Percentiles rank a stretch among this genome's conserved stretches.
phyloP scores from a whole-genome alignment of 2,113 vertebrate species.

The Anser cygnoides region DNA sequence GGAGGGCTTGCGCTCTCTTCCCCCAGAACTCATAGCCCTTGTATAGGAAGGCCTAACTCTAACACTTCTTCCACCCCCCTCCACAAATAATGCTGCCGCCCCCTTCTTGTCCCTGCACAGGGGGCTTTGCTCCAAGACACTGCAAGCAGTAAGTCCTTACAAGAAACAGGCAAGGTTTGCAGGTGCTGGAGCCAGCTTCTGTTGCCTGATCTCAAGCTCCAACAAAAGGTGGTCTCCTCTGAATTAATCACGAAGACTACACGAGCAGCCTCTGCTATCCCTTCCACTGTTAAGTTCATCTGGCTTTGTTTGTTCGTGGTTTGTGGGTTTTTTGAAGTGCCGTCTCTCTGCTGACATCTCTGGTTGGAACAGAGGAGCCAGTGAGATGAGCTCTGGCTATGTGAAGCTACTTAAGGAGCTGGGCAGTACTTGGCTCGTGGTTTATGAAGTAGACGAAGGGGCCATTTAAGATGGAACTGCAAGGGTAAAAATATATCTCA shows the following conservation, averaged over 20 bases:
- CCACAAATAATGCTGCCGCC: not conserved
- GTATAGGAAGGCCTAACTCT: not conserved
- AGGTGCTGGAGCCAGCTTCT: not conserved
- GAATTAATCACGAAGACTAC: not conserved
- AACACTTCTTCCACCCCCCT: not conserved
- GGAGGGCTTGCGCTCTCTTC: not conserved
- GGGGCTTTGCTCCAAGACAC: too few relatives aligned
- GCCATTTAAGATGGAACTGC: not conserved
- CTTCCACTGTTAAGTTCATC: not conserved
- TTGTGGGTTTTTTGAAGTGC: not conserved
- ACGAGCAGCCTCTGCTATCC: not conserved
- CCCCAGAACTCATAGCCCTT: not conserved
- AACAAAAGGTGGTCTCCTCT: not conserved
- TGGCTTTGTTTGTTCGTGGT: not conserved
- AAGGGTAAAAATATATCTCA: not conserved
- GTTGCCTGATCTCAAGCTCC: not conserved
- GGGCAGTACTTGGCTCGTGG: accelerated
- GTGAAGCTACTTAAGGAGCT: accelerated
- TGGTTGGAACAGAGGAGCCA: not conserved
- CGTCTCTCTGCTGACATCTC: not conserved
- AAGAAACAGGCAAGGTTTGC: not conserved
- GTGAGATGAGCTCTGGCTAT: not conserved
- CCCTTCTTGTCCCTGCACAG: not conserved
- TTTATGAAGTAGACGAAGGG: not conserved
- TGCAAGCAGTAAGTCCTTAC: not conserved